Evolutionary conservation across 2,113 vertebrate species (phyloP), one percentile per base, ranked within the genome.

Genomic region (Nannospalax galili): DNA sequence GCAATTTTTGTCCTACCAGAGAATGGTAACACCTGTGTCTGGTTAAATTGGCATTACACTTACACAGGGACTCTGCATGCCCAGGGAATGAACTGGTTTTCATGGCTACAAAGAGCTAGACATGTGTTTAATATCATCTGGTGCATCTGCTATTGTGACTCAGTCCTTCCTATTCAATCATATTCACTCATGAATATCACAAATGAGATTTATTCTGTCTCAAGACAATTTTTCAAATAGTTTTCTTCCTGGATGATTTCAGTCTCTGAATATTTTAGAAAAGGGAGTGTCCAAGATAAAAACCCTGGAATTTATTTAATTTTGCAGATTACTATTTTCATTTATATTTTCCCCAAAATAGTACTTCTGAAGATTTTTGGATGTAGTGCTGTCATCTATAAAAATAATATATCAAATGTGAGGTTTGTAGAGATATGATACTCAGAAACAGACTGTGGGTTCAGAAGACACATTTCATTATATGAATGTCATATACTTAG

Each of bases 311-410:
- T 87, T 89, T 86, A 94, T 77, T 96, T 72, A 90, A 14, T 84
- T 92, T 62, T 79, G 67, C 77, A 75, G 78, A 97, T 84, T 72
- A 52, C 5, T 93, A 16, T 60, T 91, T 85, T 91, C 86, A 88
- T 80, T 91, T 17, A 64, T 20, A 60, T 77, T 96, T 97, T 97
- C 67, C 91, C 93, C 72, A 4, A 90, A 90, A 32, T 84, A 85
- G 81, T 81, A 75, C 85, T 67, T 96, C 95, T 96, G 82, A 88
- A 95, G 95, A 84, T 9, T n/a, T 14, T 93, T 95, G 95, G 70
- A 86, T 93, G 30, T 93, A 1, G 42, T 90, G 58, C 88, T 94
- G 94, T 98, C 96, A 97, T 97, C 81, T 92, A 93, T 81, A 96
- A 96, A 95, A 93, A 94, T 65, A 93, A 92, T 78, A 90, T 42